Evolutionary conservation across 2,113 vertebrate species (phyloP).

Genomic region (Anoura caudifer): DNA sequence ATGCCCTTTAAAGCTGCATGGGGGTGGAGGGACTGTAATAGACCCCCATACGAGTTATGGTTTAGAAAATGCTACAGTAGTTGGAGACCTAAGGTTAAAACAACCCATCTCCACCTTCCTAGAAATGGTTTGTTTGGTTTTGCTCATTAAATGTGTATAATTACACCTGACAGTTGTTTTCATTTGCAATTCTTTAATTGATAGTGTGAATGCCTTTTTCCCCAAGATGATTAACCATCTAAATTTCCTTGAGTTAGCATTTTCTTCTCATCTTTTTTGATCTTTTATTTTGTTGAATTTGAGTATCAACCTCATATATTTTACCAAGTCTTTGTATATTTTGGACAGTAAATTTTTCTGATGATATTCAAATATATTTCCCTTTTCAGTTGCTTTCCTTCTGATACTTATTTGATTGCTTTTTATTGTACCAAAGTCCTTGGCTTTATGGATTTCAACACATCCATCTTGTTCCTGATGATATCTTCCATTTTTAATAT

Average conservation of each 20-base stretch:
- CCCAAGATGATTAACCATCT: not conserved
- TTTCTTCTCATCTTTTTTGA: not conserved
- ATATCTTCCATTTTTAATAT: conserved; percentile 57
- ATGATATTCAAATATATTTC: conserved; percentile 33
- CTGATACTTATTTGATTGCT: conserved; percentile 58
- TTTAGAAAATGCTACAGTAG: not conserved
- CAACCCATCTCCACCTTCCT: not conserved
- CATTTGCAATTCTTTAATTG: conserved; percentile 49
- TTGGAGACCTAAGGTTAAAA: conserved; percentile 13
- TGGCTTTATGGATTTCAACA: conserved; percentile 50
- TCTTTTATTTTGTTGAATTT: conserved; percentile 30
- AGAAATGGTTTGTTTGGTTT: conserved; percentile 37
- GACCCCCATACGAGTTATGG: not conserved
- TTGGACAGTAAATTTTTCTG: conserved; percentile 50
- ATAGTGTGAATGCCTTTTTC: not conserved
- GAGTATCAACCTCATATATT: not conserved
- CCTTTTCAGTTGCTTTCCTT: conserved; percentile 40
- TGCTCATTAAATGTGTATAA: conserved; percentile 49
- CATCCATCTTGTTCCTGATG: conserved; percentile 57
- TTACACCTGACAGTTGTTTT: conserved; percentile 45
- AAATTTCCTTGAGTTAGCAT: not conserved
- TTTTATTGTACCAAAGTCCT: conserved; percentile 40
- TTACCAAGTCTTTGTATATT: conserved; percentile 42
- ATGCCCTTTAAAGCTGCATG: not conserved
- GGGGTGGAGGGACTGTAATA: not conserved